Evolutionary conservation across 2,888 invertebrate genomes (phyloP).

Genomic region (Euproctis similis): DNA sequence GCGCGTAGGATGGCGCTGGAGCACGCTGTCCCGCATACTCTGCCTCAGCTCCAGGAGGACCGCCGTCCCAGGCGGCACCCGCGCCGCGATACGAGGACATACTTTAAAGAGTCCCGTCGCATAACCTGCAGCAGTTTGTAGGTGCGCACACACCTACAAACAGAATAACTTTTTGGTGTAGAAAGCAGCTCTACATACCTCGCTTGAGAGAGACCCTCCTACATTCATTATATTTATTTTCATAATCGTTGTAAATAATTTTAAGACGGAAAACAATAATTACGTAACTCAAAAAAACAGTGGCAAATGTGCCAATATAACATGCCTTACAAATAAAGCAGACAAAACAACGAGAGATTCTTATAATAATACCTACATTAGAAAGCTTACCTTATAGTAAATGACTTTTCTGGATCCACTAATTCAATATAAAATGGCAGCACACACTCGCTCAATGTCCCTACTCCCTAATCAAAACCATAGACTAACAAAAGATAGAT

Average conservation of each 20-base stretch:
- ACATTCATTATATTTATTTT: conserved; percentile 35
- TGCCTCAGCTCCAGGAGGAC: conserved; percentile 72
- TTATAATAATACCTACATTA: conserved; percentile 41
- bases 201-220: conserved; percentile 50
- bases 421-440: conserved; percentile 64
- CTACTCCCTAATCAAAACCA: not conserved
- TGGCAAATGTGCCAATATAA: conserved; percentile 32
- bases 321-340: conserved; percentile 42
- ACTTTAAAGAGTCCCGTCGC: conserved; percentile 60
- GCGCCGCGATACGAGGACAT: conserved; percentile 69
- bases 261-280: conserved; percentile 64
- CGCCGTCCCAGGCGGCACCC: conserved; percentile 68
- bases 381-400: conserved; percentile 61
- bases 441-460: conserved; percentile 29
- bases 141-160: conserved; percentile 80
- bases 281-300: conserved; percentile 61
- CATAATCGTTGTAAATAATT: conserved; percentile 51
- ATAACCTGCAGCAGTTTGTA: conserved; percentile 76
- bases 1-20: conserved; percentile 35
- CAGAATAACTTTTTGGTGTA: conserved; percentile 82
- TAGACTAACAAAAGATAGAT: not conserved
- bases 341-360: conserved; percentile 24
- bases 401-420: conserved; percentile 32
- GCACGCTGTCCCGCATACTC: conserved; percentile 57
- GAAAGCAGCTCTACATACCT: conserved; percentile 63